These are phyloP conservation scores for Glyphotaelius pellucidus DNA, from an alignment of 2,888 invertebrate genomes.

Conservation along the genomic window DNA sequence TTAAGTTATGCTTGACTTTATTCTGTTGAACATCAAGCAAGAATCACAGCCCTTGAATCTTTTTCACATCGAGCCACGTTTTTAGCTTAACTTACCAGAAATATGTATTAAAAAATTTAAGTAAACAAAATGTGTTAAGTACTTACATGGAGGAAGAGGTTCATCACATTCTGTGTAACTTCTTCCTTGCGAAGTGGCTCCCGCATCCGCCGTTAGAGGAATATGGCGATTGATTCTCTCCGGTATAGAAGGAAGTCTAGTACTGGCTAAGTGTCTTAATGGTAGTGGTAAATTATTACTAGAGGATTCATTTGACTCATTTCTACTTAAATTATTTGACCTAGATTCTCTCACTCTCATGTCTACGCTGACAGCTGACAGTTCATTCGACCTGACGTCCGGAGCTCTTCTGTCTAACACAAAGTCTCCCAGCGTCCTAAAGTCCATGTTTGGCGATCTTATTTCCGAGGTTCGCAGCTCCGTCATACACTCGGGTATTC, in stretches of 20 bases:
- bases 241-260: constrained; percentile 88
- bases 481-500: constrained; percentile 76
- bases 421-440: constrained; percentile 78
- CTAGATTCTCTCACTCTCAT: constrained; percentile 67
- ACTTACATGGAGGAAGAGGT: constrained; percentile 90
- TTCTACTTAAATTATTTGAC: constrained; percentile 68
- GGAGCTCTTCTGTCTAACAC: constrained; percentile 75
- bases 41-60: too few species aligned
- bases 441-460: constrained; percentile 77
- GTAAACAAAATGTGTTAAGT: neutral
- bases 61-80: too few species aligned
- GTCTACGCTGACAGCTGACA: constrained; percentile 67
- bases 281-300: constrained; percentile 77
- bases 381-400: constrained; percentile 68
- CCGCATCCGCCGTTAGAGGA: constrained; percentile 76
- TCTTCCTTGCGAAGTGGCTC: constrained; percentile 67
- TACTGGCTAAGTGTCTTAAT: constrained; percentile 83
- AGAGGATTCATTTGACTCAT: constrained; percentile 74
- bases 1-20: too few species aligned
- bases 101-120: neutral
- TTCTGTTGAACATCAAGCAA: too few species aligned
- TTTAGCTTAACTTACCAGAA: neutral
- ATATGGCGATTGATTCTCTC: constrained; percentile 81
- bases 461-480: constrained; percentile 77
- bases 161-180: constrained; percentile 83